phyloP scores from a whole-genome alignment of 2,888 invertebrate genomes.

The Sturmia bella region DNA sequence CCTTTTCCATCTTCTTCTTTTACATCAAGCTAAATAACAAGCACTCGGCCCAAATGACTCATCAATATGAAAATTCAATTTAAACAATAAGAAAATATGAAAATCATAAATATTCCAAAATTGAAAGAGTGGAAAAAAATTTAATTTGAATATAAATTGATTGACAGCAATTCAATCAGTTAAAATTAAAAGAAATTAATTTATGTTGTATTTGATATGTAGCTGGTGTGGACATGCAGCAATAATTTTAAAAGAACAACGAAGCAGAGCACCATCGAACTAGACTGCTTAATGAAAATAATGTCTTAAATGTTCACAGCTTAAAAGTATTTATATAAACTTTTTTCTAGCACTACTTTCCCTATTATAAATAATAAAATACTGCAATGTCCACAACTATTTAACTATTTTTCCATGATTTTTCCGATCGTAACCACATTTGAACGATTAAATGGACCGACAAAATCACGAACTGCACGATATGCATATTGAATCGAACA shows the following conservation, averaged over 20 bases:
- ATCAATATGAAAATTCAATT: constrained; percentile 31
- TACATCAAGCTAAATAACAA: not conserved
- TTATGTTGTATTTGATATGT: not conserved
- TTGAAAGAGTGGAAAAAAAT: constrained; percentile 38
- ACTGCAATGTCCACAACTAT: too few species aligned
- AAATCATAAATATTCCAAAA: constrained; percentile 26
- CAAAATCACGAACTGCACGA: too few species aligned
- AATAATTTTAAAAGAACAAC: not conserved
- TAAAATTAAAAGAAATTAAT: constrained; percentile 8
- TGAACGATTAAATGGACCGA: too few species aligned
- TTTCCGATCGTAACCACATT: too few species aligned
- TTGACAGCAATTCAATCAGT: constrained; percentile 64
- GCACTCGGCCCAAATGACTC: constrained; percentile 37
- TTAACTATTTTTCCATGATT: too few species aligned
- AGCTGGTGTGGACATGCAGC: not conserved
- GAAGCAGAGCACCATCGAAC: not conserved
- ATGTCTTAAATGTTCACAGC: constrained; percentile 4
- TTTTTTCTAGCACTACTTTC: too few species aligned
- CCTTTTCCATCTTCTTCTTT: too few species aligned
- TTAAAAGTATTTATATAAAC: constrained; percentile 8
- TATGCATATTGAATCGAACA: too few species aligned
- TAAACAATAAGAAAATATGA: constrained; percentile 4
- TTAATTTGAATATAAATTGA: constrained; percentile 60
- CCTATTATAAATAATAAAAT: too few species aligned
- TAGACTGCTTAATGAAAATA: not conserved